Evolutionary conservation across 2,888 invertebrate genomes (phyloP).

Genomic region (Chymomyza amoena): DNA sequence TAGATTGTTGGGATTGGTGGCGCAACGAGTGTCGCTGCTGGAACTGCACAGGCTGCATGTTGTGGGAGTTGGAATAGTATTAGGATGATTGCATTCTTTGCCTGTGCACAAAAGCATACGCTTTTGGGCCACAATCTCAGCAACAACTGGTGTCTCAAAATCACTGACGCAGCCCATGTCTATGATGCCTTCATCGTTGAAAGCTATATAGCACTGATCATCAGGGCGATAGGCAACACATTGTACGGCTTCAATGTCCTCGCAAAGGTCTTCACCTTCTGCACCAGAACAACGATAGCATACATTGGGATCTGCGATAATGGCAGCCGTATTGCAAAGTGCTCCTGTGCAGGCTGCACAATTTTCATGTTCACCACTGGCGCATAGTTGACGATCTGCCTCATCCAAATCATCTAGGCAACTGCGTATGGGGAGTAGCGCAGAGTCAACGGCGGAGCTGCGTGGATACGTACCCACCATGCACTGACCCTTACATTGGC

Average conservation of each 20-base stretch:
- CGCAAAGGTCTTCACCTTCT: conserved; percentile 38
- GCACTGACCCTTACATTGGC: conserved; percentile 68
- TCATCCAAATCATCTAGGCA: conserved; percentile 73
- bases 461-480: conserved; percentile 72
- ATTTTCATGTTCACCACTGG: conserved; percentile 35
- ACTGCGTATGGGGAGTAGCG: conserved; percentile 67
- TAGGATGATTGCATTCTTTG: conserved; percentile 62
- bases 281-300: conserved; percentile 60
- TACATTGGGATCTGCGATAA: conserved; percentile 57
- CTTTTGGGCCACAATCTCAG: conserved; percentile 60
- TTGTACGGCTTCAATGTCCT: conserved; percentile 20
- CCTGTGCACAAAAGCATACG: conserved; percentile 62
- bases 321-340: conserved; percentile 57
- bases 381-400: conserved; percentile 59
- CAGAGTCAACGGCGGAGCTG: conserved; percentile 55
- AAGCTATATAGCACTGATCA: conserved; percentile 70
- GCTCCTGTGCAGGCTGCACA: conserved; percentile 60
- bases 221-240: conserved; percentile 60
- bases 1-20: conserved; percentile 72
- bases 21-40: conserved; percentile 60
- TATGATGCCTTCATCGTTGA: conserved; percentile 41
- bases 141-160: conserved; percentile 51
- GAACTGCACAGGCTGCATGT: conserved; percentile 69
- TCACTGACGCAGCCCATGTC: conserved; percentile 75
- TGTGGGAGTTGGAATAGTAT: conserved; percentile 43